A percentile compares a stretch with the other conserved stretches of the same genome.
Evolutionary conservation across 1,140 invertebrate genomes (phyloP).

Genomic region (Ladona fulva): DNA sequence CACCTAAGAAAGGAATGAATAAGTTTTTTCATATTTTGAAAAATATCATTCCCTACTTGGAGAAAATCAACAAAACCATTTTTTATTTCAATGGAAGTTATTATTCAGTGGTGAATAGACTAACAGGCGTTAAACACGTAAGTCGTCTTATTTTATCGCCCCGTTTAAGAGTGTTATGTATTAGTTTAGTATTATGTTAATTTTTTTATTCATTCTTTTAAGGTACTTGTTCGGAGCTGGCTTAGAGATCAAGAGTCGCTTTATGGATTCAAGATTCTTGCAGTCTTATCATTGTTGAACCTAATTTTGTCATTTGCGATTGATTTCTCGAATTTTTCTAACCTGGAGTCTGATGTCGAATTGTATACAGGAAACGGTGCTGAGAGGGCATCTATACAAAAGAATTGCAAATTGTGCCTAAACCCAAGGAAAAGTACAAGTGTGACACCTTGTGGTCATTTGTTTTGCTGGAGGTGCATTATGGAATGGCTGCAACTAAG

Average conservation of each 20-base stretch:
- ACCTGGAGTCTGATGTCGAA: background rate
- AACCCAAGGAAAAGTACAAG: slow-evolving; percentile 55
- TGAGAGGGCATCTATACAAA: background rate
- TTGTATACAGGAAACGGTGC: background rate
- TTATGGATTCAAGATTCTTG: slow-evolving; percentile 46
- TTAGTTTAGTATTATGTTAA: slow-evolving; percentile 32
- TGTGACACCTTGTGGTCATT: slow-evolving; percentile 74
- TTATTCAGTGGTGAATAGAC: slow-evolving; percentile 62
- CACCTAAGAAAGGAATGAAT: too few relatives aligned
- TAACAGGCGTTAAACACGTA: slow-evolving; percentile 59
- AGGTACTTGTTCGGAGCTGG: slow-evolving; percentile 46
- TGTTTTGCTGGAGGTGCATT: slow-evolving; percentile 83
- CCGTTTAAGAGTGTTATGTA: slow-evolving; percentile 28
- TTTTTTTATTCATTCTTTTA: slow-evolving; percentile 23
- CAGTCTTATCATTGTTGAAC: slow-evolving; percentile 46
- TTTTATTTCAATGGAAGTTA: slow-evolving; percentile 65
- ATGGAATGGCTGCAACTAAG: slow-evolving; percentile 56
- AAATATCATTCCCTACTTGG: slow-evolving; percentile 46
- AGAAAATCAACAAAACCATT: slow-evolving; percentile 58
- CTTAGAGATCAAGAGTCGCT: slow-evolving; percentile 38
- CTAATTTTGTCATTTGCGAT: background rate
- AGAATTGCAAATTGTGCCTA: slow-evolving; percentile 67
- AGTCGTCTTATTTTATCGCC: slow-evolving; percentile 32
- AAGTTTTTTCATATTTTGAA: too few relatives aligned
- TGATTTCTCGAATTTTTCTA: background rate